Evolutionary conservation across 1,140 invertebrate species (phyloP).

Genomic region (Drosophila jambulina): DNA sequence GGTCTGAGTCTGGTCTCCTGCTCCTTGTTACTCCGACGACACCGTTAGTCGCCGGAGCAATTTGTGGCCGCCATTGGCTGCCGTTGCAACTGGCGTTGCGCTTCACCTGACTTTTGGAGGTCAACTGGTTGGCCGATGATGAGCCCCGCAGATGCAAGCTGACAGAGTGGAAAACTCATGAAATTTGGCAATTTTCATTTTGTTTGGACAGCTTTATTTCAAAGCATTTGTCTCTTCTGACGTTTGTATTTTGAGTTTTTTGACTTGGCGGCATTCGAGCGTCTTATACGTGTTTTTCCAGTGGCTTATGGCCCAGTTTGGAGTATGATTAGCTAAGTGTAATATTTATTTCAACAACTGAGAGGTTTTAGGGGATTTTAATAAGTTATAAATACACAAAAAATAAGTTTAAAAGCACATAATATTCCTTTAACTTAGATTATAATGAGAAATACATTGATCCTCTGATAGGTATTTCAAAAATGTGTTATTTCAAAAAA

Average conservation of each 20-base stretch:
- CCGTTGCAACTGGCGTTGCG: constrained; percentile 43
- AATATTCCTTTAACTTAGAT: too few relatives aligned
- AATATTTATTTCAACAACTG: not conserved
- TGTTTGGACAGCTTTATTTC: constrained; percentile 48
- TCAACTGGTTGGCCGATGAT: constrained; percentile 57
- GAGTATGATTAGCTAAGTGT: not conserved
- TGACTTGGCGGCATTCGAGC: not conserved
- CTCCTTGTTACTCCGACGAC: constrained; percentile 17
- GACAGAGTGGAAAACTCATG: constrained; percentile 53
- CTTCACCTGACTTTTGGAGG: constrained; percentile 59
- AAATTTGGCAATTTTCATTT: constrained; percentile 41
- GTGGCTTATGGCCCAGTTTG: not conserved
- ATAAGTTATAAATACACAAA: not conserved
- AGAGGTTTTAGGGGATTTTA: not conserved
- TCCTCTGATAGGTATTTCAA: too few relatives aligned
- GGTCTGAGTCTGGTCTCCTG: constrained; percentile 21
- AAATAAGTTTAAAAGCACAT: too few relatives aligned
- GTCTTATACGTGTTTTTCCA: constrained; percentile 1
- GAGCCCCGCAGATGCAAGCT: constrained; percentile 39
- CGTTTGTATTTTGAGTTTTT: not conserved
- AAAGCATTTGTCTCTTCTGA: constrained; percentile 32
- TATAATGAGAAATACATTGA: too few relatives aligned
- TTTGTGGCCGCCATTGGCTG: constrained; percentile 20
- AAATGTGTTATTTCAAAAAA: too few relatives aligned
- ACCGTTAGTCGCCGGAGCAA: constrained; percentile 59